Evolutionary conservation across 2,797 vertebrate species (phyloP), one percentile per base, ranked within the genome.

Genomic region (Epinephelus coioides): DNA sequence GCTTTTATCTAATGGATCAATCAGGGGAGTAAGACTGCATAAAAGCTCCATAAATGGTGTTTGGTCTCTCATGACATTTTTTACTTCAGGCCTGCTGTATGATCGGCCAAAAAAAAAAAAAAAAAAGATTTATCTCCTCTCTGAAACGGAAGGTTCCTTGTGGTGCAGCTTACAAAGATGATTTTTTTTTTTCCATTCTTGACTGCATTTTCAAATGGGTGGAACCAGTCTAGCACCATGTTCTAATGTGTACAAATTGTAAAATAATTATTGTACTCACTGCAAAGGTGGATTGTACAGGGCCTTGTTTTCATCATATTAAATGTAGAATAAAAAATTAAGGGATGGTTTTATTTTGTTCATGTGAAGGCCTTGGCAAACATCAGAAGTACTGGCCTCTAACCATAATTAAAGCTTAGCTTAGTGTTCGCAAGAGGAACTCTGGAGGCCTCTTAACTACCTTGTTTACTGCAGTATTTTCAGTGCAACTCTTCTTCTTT

Each of bases 171-270:
- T 94, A 94, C 92, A 73, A 90, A 94, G 92, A 92, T 93, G 30
- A 59, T 72, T 73, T 84, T 76, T 77, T 59, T 59, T 54, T 78
- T 73, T 91, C 94, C 94, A 83, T 96, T 88, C 88, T 93, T 74
- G 38, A 82, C 86, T 90, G 92, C 87, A 92, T 93, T 94, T 93
- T 95, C 15, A 93, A 96, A 95, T 88, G 55, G 83, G 86, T 93
- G 91, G 84, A 94, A 89, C 92, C 81, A 87, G 88, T 92, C 76
- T 81, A 90, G 90, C 91, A 87, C 88, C 95, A 91, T 93, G 95
- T 96, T 97, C 96, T 96, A 97, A 97, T 96, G 96, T 99, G 97
- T 99, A 98, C 96, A 99, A 99, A 99, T 96, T 98, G 98, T 99
- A 99, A 97, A 96, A 97, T 98, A 98, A 95, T 96, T 97, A 97